Base-by-base conservation (phyloP, 2,888 invertebrate genomes). In the Ectemnius cavifrons region DNA sequence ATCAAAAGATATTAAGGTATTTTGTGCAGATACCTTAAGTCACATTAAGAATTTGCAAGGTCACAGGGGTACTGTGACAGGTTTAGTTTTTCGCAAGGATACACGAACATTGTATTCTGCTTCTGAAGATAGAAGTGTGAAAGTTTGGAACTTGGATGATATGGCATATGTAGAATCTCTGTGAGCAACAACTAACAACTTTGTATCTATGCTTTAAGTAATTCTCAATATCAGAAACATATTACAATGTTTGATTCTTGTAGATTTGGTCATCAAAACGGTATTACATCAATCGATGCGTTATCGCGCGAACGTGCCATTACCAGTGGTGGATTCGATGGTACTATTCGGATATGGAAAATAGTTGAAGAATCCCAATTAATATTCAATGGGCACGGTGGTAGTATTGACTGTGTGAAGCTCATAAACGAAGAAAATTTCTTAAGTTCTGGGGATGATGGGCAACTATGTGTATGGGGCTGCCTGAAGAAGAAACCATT, bases 281-380 rank as follows among this genome's bases (percentile, higher is more conserved):
- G 93, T 2, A 94, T 99, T 8, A 96, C 96, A 4, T 94, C 95
- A 8, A 96, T 99, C 77, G 99, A 99, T 92, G 95, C 97, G 11
- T 92, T 99, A 71, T 93, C 94, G 45, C 93, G 96, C 84, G 98
- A 99, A 87, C 92, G 98, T 80, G 96, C 96, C 4, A 93, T 99
- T 13, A 97, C 98, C 0, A 94, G 96, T 18, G 99, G 99, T 16
- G 98, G 98, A 3, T 93, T 95, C 75, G 99, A 99, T 88, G 93
- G 94, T 56, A 94, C 96, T 1, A 92, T 98, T 18, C 93, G 99
- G 83, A 94, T 99, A 83, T 99, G 99, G 99, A 99, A 99, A 91
- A 96, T 99, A 71, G 94, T 96, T 0, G 99, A 99, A 92, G 99
- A 99, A 90, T 98, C 98, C 18, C 99, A 99, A 89, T 92, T 99